phyloP scores from a whole-genome alignment of 2,797 vertebrate genomes.

The Hydrocynus forskahlii region DNA sequence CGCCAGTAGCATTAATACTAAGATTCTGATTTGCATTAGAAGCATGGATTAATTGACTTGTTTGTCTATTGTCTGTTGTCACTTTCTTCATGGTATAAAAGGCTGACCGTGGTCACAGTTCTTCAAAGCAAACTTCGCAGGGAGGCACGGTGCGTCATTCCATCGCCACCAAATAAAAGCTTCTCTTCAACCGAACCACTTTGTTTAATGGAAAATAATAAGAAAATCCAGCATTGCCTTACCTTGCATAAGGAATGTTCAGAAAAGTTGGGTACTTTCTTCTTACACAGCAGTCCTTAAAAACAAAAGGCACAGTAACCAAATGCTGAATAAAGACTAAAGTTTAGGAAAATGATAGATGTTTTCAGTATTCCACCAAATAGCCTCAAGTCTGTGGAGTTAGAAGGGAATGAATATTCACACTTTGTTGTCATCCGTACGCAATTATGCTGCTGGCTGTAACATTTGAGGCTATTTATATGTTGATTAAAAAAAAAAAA shows the following conservation, averaged over 20 bases:
- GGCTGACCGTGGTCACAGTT: too few species aligned
- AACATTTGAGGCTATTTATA: slow-evolving; percentile 35
- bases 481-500: slow-evolving; percentile 34
- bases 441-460: slow-evolving; percentile 16
- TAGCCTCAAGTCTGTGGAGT: not conserved
- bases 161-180: too few species aligned
- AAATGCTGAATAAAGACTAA: not conserved
- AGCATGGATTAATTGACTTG: too few species aligned
- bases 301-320: not conserved
- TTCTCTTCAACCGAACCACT: too few species aligned
- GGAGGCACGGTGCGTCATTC: too few species aligned
- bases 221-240: not conserved
- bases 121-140: too few species aligned
- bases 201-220: too few species aligned
- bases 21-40: too few species aligned
- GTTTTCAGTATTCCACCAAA: not conserved
- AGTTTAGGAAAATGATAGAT: slow-evolving; percentile 1
- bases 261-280: not conserved
- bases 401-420: slow-evolving; percentile 48
- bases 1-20: too few species aligned
- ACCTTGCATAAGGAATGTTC: not conserved
- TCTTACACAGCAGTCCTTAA: not conserved
- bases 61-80: too few species aligned
- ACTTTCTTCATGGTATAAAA: too few species aligned
- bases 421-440: slow-evolving; percentile 41